A percentile compares a stretch with the other conserved stretches of the same genome.
phyloP scores from a whole-genome alignment of 2,888 invertebrate genomes.

The Hermaeophaga mercurialis region DNA sequence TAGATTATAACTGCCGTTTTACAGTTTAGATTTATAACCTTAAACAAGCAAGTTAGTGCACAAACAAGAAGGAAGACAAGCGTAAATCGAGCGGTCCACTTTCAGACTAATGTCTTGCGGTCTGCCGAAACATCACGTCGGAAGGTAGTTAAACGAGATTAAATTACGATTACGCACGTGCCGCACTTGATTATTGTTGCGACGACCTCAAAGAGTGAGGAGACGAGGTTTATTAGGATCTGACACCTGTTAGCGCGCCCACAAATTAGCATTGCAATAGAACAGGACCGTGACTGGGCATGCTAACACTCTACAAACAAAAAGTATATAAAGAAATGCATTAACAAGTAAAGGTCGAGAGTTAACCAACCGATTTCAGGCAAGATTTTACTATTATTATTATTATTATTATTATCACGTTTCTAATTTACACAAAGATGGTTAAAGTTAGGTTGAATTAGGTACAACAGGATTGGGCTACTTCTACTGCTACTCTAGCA shows the following conservation, averaged over 20 bases:
- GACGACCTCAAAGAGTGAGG: slow-evolving; percentile 28
- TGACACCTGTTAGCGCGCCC: slow-evolving; percentile 32
- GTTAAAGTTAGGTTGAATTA: too few species aligned
- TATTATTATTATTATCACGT: too few species aligned
- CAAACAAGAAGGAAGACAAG: slow-evolving; percentile 1
- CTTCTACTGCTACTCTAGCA: too few species aligned
- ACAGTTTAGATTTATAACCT: too few species aligned
- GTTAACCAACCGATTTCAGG: too few species aligned
- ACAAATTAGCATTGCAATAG: slow-evolving; percentile 2
- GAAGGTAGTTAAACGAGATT: slow-evolving; percentile 27
- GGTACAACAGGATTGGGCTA: too few species aligned
- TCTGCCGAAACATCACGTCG: slow-evolving; percentile 25
- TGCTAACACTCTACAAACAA: too few species aligned
- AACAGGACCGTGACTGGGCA: background rate
- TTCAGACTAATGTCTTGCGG: slow-evolving; percentile 14
- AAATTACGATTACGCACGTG: slow-evolving; percentile 31
- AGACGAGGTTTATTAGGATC: slow-evolving; percentile 21
- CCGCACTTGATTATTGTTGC: slow-evolving; percentile 28
- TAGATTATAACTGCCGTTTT: too few species aligned
- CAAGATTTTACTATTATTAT: too few species aligned
- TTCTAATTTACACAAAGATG: too few species aligned
- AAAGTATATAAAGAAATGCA: too few species aligned
- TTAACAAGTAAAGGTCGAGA: too few species aligned
- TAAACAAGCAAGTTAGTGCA: background rate
- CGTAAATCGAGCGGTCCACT: background rate